These are phyloP conservation scores for Phymorhynchus buccinoides DNA, from an alignment of 1,140 invertebrate species.

Conservation along the genomic window DNA sequence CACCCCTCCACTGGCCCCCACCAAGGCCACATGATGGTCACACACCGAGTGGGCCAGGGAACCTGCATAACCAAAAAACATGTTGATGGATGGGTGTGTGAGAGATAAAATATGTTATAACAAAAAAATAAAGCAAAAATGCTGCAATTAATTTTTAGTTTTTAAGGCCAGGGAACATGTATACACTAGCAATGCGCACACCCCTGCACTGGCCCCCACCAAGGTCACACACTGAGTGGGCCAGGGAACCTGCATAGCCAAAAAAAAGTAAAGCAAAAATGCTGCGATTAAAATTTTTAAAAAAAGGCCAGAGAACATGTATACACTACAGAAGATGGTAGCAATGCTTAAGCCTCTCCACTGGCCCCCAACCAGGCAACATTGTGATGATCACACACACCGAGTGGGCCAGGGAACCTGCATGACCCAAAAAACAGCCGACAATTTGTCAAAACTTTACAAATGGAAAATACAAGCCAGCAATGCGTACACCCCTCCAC, in stretches of 20 bases:
- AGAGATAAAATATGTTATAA: too few relatives aligned
- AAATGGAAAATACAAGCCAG: too few relatives aligned
- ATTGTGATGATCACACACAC: conserved; percentile 87
- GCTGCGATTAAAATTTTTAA: background rate
- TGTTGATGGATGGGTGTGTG: background rate
- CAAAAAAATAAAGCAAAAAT: too few relatives aligned
- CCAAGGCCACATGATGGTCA: conserved; percentile 88
- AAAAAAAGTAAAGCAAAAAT: background rate
- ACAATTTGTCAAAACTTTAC: too few relatives aligned
- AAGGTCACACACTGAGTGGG: conserved; percentile 90
- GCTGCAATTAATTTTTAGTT: too few relatives aligned
- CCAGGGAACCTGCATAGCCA: conserved; percentile 73
- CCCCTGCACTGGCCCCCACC: conserved; percentile 92
- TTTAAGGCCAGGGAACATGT: background rate
- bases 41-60: conserved; percentile 87
- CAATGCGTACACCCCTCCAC: conserved; percentile 95
- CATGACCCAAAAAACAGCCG: too few relatives aligned
- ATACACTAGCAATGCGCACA: conserved; percentile 89
- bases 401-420: conserved; percentile 83
- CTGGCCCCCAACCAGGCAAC: conserved; percentile 93
- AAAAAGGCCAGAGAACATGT: too few relatives aligned
- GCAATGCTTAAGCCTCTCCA: too few relatives aligned
- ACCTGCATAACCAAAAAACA: conserved; percentile 63
- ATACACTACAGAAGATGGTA: too few relatives aligned
- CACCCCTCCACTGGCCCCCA: conserved; percentile 96